Conservation (phyloP, 1,140 invertebrate genomes). For the Ceratitis capitata region DNA sequence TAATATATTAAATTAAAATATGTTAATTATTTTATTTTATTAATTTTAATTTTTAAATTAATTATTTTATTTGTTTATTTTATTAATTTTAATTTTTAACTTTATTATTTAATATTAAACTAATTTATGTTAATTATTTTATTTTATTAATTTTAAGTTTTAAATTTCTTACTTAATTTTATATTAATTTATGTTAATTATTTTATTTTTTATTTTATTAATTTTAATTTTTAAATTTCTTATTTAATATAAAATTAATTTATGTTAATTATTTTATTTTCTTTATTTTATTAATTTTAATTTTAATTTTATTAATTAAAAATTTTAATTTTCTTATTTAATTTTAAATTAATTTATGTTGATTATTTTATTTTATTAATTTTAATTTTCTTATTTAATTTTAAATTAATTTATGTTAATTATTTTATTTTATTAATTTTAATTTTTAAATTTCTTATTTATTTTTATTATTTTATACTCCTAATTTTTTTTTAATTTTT, state of each 20-base stretch:
- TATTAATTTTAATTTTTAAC: neutral
- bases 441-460: neutral
- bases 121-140: neutral
- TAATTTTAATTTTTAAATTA: neutral
- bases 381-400: neutral
- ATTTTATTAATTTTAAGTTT: neutral
- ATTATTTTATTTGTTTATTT: neutral
- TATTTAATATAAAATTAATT: neutral
- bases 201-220: neutral
- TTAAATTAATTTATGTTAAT: neutral
- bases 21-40: neutral
- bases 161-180: neutral
- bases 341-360: too few species aligned
- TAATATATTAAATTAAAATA: neutral
- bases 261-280: neutral
- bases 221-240: neutral
- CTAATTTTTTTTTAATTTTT: neutral
- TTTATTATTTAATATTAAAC: conserved; percentile 24
- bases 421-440: too few species aligned
- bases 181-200: neutral
- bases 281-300: neutral
- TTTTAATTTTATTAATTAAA: neutral
- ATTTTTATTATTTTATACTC: neutral
- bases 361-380: neutral
- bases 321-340: conserved; percentile 7